Conservation (phyloP, 2,888 invertebrate species). For the Ctena decussata region DNA sequence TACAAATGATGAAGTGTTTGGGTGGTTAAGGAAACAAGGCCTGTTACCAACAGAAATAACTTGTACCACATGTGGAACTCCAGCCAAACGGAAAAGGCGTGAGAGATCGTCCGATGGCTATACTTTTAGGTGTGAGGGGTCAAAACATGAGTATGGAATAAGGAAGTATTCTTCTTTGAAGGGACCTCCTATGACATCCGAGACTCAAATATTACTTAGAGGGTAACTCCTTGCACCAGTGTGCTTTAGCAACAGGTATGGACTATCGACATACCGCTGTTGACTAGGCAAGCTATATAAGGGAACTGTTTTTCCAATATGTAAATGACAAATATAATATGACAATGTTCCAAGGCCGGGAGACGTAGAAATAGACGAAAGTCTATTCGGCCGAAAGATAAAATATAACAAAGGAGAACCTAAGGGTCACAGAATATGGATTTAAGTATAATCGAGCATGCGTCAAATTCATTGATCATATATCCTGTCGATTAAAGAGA, state of each 20-base stretch:
- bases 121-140: neutral
- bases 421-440: neutral
- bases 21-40: neutral
- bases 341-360: conserved; percentile 4
- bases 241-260: neutral
- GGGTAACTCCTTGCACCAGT: neutral
- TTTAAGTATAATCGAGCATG: too few relatives aligned
- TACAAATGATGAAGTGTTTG: neutral
- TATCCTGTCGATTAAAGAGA: too few relatives aligned
- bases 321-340: neutral
- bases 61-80: neutral
- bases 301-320: conserved; percentile 11
- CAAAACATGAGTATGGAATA: conserved; percentile 13
- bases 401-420: conserved; percentile 19
- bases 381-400: conserved; percentile 17
- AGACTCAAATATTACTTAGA: conserved; percentile 7
- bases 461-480: too few relatives aligned
- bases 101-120: neutral
- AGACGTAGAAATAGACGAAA: conserved; percentile 18
- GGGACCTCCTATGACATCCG: neutral
- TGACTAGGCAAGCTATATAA: neutral
- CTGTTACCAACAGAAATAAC: neutral
- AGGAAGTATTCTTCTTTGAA: conserved; percentile 35
- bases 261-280: conserved; percentile 2
- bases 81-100: neutral